Base-by-base conservation (phyloP, 2,113 vertebrate species). In the Corapipo altera region DNA sequence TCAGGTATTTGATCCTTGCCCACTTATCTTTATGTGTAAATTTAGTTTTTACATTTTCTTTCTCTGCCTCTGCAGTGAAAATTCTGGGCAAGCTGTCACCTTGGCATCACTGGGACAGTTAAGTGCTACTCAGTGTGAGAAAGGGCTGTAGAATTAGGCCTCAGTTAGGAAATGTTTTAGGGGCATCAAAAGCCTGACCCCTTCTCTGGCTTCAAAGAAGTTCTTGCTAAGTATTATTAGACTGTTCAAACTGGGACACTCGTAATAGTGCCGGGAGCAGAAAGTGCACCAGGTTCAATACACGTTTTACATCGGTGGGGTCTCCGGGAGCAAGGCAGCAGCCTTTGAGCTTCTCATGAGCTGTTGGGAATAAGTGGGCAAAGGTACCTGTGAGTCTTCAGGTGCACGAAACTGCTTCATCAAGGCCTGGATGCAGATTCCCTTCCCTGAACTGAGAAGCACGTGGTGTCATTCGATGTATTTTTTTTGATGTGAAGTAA, bases 161-260 rank as follows among this genome's bases (percentile, higher is more conserved):
- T 93, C 64, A 33, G 78, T 81, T 84, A 90, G 88, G 92, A 87
- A 86, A 93, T 72, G 69, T 44, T 93, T 93, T 74, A 93, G 72
- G 79, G 48, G 48, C 72, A 49, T 77, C 78, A 84, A 75, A 96
- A 93, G 28, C 76, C 80, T 96, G 83, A 85, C 61, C 61, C 32
- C 52, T 84, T 92, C 79, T 78, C 52, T 69, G 49, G 12, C 66
- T 89, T 93, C 93, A 96, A 82, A 89, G 43, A 88, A 73, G 57
- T 73, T 91, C 75, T 82, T 65, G 61, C 83, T 78, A 65, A 95
- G 80, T 89, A 87, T 86, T 94, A 84, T 85, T 91, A 87, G 57
- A 66, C 41, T 70, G 70, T 89, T 95, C 70, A 85, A 75, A 87
- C 41, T 62, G 73, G 91, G 80, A 61, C 70, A 82, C 37, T 91